Base-by-base conservation (phyloP, 2,113 vertebrate genomes). In the Sinocyclocheilus maitianheensis region DNA sequence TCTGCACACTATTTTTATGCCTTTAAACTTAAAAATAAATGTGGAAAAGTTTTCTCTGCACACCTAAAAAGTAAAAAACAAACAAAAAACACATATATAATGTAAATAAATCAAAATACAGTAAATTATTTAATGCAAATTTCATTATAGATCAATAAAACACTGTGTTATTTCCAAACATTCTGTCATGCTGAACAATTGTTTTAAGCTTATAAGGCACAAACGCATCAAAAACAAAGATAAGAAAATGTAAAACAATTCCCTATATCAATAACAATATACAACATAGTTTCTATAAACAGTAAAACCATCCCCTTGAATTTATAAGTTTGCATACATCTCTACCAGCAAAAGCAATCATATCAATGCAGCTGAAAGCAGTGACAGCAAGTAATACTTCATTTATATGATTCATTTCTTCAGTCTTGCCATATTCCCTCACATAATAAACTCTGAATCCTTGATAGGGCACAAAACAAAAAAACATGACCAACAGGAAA, bases 391-490 rank as follows among this genome's bases (percentile, higher is more conserved):
- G 74, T 84, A 95, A 95, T 16, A 97, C 90, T 81, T 97, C 96
- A 6, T 97, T 97, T 69, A 83, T 67, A 1, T 1, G 2, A 51
- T 1, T 3, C 0, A 13, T 13, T 2, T 26, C 84, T 65, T 14
- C 83, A 75, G 30, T 77, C 0, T 1, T 5, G 0, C 2, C 3
- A 1, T 71, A 62, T 0, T 43, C 3, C 0, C 22, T 77, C 9
- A 91, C 85, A 72, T 95, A 97, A 86, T 95, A 95, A 14, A 93
- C 89, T 72, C 96, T 91, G n/a, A 96, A 97, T 3, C 93, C 82
- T 48, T 96, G 95, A 83, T 96, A 95, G 24, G 96, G 96, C 53
- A 97, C 92, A 80, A 96, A 96, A 74, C 94, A 97, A 62, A 93
- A 60, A 4, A 97, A 81, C 55, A 97, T 95, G 55, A 97, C 87